Base-by-base conservation (phyloP, 2,797 vertebrate genomes). In the Paguma larvata region DNA sequence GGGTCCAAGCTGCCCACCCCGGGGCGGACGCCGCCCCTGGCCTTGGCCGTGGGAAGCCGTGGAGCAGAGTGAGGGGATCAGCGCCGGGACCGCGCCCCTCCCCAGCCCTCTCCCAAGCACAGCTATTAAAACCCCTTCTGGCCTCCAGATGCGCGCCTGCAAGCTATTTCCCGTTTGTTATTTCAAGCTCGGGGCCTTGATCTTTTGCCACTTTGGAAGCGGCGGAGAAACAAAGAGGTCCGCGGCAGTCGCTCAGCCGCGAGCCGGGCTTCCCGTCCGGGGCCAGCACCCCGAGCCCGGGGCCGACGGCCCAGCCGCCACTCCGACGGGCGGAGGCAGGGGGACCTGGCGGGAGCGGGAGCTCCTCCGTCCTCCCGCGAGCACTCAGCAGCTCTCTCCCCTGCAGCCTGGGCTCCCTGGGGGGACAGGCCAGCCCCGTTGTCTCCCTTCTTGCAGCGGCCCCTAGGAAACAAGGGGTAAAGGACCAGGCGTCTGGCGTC, bases 61-160 rank as follows among this genome's bases (percentile, higher is more conserved):
- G 16, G 91, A 56, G 93, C 72, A 89, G 78, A 78, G n/a, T 63
- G 72, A n/a, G n/a, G 85, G 97, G 96, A 96, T 67, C 79, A 3
- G 68, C 15, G 72, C 91, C 94, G 94, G 85, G 67, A 4, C 38
- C 1, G 46, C 34, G 30, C 96, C 95, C 83, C 97, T 70, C 95
- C 89, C 97, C 91, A 94, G 21, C 72, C 92, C 92, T 89, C 97
- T 89, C 96, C 87, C 93, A 32, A 41, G 86, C 34, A 32, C 53
- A 1, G 27, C 94, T 56, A 87, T 95, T 97, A 85, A 95, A 94
- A 84, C 80, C 79, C 94, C 95, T 98, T 99, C 98, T 99, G 98
- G 98, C 88, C 93, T 98, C 98, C 99, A 99, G 98, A 99, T 99
- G 99, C 97, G 85, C 32, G 97, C 91, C 97, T 98, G 98, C 82